A percentile compares a stretch with the other conserved stretches of the same genome.
phyloP scores from a whole-genome alignment of 2,888 invertebrate species.

The Drosophila fulvimacula region DNA sequence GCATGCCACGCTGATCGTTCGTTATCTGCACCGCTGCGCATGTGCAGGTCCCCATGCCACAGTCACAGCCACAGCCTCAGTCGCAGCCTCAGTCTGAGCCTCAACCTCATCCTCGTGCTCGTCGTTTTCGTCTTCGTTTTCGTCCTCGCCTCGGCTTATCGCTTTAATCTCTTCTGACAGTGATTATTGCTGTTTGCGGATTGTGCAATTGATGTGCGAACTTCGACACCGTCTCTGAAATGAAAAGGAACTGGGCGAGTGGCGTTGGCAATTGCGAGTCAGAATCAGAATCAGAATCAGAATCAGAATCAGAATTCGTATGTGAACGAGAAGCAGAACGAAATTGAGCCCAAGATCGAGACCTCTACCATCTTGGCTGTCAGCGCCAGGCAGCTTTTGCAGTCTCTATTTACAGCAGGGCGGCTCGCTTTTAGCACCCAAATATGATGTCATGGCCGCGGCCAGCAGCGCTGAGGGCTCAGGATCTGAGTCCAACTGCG shows the following conservation, averaged over 20 bases:
- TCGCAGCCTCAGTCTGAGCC: conserved; percentile 8
- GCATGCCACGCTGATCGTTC: conserved; percentile 53
- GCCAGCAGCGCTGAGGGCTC: conserved; percentile 36
- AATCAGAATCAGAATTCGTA: conserved; percentile 11
- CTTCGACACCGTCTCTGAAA: conserved; percentile 71
- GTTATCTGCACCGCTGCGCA: conserved; percentile 60
- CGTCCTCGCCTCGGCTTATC: conserved; percentile 73
- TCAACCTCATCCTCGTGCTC: conserved; percentile 18
- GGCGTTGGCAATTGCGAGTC: conserved; percentile 5
- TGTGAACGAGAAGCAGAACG: conserved; percentile 19
- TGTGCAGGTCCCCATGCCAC: conserved; percentile 40
- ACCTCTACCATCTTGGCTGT: conserved; percentile 65
- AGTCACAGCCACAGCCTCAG: conserved; percentile 1
- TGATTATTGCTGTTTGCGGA: conserved; percentile 82
- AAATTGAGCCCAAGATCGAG: conserved; percentile 48
- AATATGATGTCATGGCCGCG: conserved; percentile 81
- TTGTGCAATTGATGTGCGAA: conserved; percentile 82
- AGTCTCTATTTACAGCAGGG: conserved; percentile 79
- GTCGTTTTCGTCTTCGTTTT: conserved; percentile 33
- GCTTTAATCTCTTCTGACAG: conserved; percentile 82
- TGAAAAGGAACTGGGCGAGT: conserved; percentile 14
- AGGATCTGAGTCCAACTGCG: conserved; percentile 6
- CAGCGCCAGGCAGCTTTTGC: conserved; percentile 70
- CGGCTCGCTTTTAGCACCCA: conserved; percentile 82
- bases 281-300: conserved; percentile 4